Base-by-base conservation (phyloP, 2,797 vertebrate genomes). In the Lycodopsis pacificus region DNA sequence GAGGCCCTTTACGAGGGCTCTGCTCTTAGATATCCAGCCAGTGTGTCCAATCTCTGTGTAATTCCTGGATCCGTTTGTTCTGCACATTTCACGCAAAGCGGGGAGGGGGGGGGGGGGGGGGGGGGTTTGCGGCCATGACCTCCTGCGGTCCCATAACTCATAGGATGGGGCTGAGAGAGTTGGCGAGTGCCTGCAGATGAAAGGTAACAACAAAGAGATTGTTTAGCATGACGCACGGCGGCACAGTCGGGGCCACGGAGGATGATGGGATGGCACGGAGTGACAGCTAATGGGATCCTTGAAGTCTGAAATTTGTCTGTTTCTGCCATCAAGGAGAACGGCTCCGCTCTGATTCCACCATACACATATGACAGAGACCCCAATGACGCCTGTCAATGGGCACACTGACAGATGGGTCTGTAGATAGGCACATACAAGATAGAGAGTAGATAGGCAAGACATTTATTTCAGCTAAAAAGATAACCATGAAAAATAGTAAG, bases 61-160 rank as follows among this genome's bases (percentile, higher is more conserved):
- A 94, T 93, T 88, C 81, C 78, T 74, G 73, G 93, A 93, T 95
- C 93, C 89, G 95, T 97, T 97, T 96, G 93, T 94, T 96, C 95
- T 95, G 95, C 93, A 95, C 92, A 96, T 96, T 97, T 97, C 96
- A 97, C 92, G 94, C 94, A 89, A 94, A 89, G 89, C 93, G 92
- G 95, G 94, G 94, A 94, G 72, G 72, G 79, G 91, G 32, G 32
- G 72, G 72, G 72, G 72, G 79, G 91, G 32, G 32, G 72, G 72
- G 79, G 91, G 32, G 32, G 30, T 4, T 88, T 92, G 91, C 88
- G 91, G 93, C 91, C 94, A 86, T 93, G 94, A 94, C 94, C 95
- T 92, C 88, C 89, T 82, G 86, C 61, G 30, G 89, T 90, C 93
- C 93, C 65, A 96, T 97, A 96, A 97, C 90, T 97, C 96, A 96